Conservation (phyloP, 2,113 vertebrate genomes). For the Corapipo altera region DNA sequence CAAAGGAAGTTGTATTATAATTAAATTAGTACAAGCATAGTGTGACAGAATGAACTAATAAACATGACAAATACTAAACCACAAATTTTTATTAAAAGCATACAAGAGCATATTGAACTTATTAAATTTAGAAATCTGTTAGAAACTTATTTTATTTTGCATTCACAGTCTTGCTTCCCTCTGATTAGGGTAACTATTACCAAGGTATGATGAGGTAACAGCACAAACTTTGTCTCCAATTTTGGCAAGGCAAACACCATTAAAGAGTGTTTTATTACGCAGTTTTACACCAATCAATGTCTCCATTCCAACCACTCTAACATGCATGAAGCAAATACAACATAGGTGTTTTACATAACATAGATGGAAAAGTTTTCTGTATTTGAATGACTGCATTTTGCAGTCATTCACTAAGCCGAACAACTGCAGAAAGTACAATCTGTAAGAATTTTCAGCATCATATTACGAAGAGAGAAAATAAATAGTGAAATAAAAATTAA, state of each 20-base stretch:
- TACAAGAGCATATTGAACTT: background rate
- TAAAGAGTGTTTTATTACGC: background rate
- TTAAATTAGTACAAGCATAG: background rate
- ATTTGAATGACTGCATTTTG: background rate
- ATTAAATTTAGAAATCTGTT: background rate
- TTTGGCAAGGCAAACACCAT: background rate
- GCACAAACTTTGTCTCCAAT: background rate
- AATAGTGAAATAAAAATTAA: background rate
- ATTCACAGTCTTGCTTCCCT: background rate
- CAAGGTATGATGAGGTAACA: background rate
- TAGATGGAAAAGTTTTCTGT: background rate
- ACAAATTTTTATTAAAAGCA: background rate
- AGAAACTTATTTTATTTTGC: background rate
- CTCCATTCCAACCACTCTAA: background rate
- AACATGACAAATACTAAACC: background rate
- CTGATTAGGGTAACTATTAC: background rate
- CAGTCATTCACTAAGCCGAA: background rate
- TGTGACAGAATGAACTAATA: constrained; percentile 27
- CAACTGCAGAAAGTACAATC: background rate
- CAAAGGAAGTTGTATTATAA: background rate
- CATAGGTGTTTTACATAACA: background rate
- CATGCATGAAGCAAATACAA: background rate
- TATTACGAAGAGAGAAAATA: background rate
- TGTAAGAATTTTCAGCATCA: background rate
- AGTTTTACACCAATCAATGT: background rate